Evolutionary conservation across 1,140 invertebrate genomes (phyloP).

Genomic region (Heliconius melpomene): DNA sequence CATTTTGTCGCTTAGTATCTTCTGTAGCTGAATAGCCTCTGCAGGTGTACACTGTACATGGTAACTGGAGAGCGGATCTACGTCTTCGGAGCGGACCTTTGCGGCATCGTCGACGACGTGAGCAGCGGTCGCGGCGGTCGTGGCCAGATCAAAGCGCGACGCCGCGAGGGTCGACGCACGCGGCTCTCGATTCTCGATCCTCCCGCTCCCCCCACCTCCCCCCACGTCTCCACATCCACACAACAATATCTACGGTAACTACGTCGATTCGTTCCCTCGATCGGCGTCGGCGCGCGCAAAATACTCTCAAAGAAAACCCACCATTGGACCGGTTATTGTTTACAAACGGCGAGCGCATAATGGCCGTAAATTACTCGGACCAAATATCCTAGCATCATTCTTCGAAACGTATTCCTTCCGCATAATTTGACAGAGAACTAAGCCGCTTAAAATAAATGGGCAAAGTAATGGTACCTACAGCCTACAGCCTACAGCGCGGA

Average conservation of each 20-base stretch:
- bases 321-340: conserved; percentile 74
- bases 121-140: conserved; percentile 55
- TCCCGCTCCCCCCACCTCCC: conserved; percentile 44
- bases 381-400: conserved; percentile 56
- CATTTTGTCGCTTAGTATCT: conserved; percentile 32
- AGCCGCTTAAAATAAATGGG: conserved; percentile 26
- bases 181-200: conserved; percentile 64
- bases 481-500: neutral
- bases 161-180: conserved; percentile 72
- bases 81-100: conserved; percentile 47
- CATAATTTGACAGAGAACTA: conserved; percentile 47
- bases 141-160: conserved; percentile 64
- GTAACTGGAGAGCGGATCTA: conserved; percentile 53
- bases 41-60: conserved; percentile 62
- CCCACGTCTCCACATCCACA: conserved; percentile 34
- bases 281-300: conserved; percentile 57
- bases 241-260: conserved; percentile 56
- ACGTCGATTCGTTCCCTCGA: conserved; percentile 57
- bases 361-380: conserved; percentile 65
- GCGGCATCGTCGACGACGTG: conserved; percentile 58
- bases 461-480: no score
- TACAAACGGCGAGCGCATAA: conserved; percentile 69
- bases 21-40: conserved; percentile 39
- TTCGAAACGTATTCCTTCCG: conserved; percentile 57
- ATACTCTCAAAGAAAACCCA: conserved; percentile 67